Base-by-base conservation (phyloP, 2,113 vertebrate genomes). In the Colius striatus region DNA sequence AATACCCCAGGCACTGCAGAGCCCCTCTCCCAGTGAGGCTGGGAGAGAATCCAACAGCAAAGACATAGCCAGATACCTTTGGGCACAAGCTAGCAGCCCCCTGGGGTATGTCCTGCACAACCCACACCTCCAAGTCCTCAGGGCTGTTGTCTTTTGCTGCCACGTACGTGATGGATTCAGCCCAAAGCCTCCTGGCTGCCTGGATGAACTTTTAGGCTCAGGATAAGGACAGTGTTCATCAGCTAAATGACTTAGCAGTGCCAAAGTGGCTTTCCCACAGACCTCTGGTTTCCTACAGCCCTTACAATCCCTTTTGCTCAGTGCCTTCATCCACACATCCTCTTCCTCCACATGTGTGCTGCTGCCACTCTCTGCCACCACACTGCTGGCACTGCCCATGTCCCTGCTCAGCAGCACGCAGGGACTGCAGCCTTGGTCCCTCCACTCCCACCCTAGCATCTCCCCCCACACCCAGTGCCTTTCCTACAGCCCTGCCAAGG, bases 361-460 rank as follows among this genome's bases (percentile, higher is more conserved):
- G 60, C 50, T 57, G 60, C 21, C 7, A 7, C 26, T 72, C 23
- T n/a, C 26, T 0, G 1, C 57, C 13, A 51, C 57, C 45, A 65
- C 51, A 13, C 55, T 4, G 0, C 53, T 38, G n/a, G n/a, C 71
- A 22, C 54, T 74, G 38, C 18, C 30, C 1, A 10, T 1, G 1
- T 21, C 36, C 71, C 60, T 63, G 62, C 32, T 5, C 3, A 22
- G 58, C 19, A 38, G 30, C 26, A 32, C 0, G 0, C 26, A 26
- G 60, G 48, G 41, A 62, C 1, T 4, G 27, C 41, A 1, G 1
- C 2, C 2, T 8, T 1, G 1, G 41, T 16, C 53, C 67, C 19
- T 51, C 13, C 41, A 14, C 57, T 45, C 68, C 3, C 0, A 16
- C 66, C 34, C 14, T 60, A 48, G 41, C 43, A 23, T 57, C 58